Evolutionary conservation across 2,113 vertebrate genomes (phyloP).

Genomic region (Xenotilapia longispinis): DNA sequence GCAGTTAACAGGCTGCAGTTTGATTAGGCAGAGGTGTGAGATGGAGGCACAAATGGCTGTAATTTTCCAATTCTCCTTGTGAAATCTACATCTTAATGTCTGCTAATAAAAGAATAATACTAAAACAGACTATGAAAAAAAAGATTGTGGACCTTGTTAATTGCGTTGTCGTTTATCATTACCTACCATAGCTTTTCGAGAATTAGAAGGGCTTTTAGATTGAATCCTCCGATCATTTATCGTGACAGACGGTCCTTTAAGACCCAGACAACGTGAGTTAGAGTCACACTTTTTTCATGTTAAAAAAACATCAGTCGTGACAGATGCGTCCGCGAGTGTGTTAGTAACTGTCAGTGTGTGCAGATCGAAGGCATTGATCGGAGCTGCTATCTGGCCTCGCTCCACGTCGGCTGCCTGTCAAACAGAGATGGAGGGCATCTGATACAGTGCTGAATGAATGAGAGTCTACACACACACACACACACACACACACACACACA

Average conservation of each 20-base stretch:
- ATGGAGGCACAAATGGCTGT: not conserved
- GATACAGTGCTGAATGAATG: slow-evolving; percentile 42
- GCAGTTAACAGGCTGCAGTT: slow-evolving; percentile 12
- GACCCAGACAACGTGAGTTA: not conserved
- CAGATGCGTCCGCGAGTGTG: slow-evolving; percentile 14
- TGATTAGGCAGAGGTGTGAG: slow-evolving; percentile 28
- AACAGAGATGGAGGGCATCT: slow-evolving; percentile 48
- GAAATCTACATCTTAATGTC: slow-evolving; percentile 26
- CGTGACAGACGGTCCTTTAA: slow-evolving; percentile 8
- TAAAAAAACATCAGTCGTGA: slow-evolving; percentile 33
- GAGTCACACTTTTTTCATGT: not conserved
- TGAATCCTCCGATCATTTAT: not conserved
- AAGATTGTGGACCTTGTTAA: slow-evolving; percentile 20
- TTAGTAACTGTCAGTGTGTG: slow-evolving; percentile 16
- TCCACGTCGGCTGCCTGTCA: slow-evolving; percentile 51
- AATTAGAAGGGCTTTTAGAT: not conserved
- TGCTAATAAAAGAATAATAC: slow-evolving; percentile 24
- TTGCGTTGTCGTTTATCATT: slow-evolving; percentile 18
- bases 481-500: not conserved
- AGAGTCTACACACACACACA: not conserved
- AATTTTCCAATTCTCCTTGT: slow-evolving; percentile 1
- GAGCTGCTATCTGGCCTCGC: slow-evolving; percentile 42
- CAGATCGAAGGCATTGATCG: slow-evolving; percentile 63
- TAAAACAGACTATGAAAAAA: not conserved
- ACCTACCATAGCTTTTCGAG: not conserved